Base-by-base conservation (phyloP, 1,140 invertebrate genomes). In the Harpegnathos saltator region DNA sequence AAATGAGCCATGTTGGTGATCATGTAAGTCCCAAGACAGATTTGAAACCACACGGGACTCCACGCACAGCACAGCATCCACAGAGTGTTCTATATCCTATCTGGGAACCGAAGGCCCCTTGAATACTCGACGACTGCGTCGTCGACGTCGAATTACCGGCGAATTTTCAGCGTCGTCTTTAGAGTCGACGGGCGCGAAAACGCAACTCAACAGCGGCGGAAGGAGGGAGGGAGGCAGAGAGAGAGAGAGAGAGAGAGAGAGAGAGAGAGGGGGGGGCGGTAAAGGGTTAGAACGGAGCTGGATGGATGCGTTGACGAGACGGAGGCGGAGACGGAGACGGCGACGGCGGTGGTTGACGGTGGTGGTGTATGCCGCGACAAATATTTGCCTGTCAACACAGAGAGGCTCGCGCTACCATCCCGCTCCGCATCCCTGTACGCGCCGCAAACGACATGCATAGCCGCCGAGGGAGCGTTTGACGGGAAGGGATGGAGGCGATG, bases 361-460 rank as follows among this genome's bases (percentile, higher is more conserved):
- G 88, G 90, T 92, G 92, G 90, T 91, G 90, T 92, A 91, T 93
- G 89, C 90, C 82, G 92, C 89, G 90, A 92, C 91, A 93, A 93
- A 93, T 93, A 93, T 93, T 93, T 93, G 91, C 92, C 85, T 90
- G 92, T 93, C 92, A 93, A 93, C 92, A 93, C 72, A 87, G 87
- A 89, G 89, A 91, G 86, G 89, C 87, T 91, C 91, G 90, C 85
- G 71, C 89, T 90, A 88, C 86, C 83, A 88, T 71, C 84, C 84
- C 78, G 74, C 62, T 85, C 85, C 84, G 9, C 38, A 84, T 78
- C 83, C 66, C 72, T 77, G 63, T 69, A 38, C 33, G 61, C 83
- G 85, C 90, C 89, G 88, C 89, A 91, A 91, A 92, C 90, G 90
- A 88, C 84, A 87, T 89, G 90, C 88, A 90, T 89, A 85, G 85